Evolutionary conservation across 2,113 vertebrate species (phyloP).

Genomic region (Sceloporus undulatus): DNA sequence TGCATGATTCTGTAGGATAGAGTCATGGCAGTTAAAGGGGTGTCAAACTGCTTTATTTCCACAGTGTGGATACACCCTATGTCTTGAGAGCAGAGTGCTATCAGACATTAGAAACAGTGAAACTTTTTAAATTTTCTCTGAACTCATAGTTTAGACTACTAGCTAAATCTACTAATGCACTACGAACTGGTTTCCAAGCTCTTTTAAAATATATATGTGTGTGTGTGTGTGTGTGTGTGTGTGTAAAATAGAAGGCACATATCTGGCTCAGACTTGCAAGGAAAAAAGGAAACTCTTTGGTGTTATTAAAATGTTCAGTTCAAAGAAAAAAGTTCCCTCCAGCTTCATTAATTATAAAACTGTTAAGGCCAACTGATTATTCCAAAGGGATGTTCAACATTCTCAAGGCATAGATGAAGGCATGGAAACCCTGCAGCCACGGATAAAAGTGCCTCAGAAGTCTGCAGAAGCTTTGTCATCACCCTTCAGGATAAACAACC

Average conservation of each 20-base stretch:
- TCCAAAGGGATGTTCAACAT: constrained; percentile 56
- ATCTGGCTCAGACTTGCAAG: constrained; percentile 28
- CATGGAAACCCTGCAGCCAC: constrained; percentile 51
- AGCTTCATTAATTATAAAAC: constrained; percentile 60
- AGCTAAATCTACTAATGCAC: constrained; percentile 6
- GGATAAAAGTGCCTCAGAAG: constrained; percentile 68
- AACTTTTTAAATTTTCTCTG: background rate
- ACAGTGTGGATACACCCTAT: too few species aligned
- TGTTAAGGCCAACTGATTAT: constrained; percentile 52
- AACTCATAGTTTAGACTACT: background rate
- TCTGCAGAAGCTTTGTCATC: constrained; percentile 55
- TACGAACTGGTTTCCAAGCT: background rate
- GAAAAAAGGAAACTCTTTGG: background rate
- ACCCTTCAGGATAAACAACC: constrained; percentile 59
- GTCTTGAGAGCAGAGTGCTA: background rate
- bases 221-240: too few species aligned
- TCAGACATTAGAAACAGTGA: background rate
- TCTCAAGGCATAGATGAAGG: constrained; percentile 59
- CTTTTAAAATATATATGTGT: constrained; percentile 16
- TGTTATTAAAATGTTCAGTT: constrained; percentile 46
- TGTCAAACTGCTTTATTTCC: too few species aligned
- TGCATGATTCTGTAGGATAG: too few species aligned
- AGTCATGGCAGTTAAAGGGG: too few species aligned
- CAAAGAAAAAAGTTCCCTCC: constrained; percentile 56
- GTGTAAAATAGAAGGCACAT: constrained; percentile 30